Evolutionary conservation across 2,113 vertebrate genomes (phyloP).

Genomic region (Bubo scandiacus): DNA sequence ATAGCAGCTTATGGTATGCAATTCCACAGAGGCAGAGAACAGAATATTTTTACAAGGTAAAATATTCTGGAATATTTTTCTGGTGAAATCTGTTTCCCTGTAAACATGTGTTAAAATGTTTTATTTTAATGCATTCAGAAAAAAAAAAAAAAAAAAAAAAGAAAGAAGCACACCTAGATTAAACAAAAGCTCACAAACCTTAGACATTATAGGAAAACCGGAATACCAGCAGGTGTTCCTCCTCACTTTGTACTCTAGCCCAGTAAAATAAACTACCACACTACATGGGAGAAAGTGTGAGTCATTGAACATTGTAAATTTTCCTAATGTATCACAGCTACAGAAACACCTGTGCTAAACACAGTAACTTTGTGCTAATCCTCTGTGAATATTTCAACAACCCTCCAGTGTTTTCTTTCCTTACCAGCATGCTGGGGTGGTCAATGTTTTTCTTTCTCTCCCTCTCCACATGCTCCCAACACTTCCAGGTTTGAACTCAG

Average conservation of each 20-base stretch:
- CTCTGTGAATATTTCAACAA: constrained; percentile 28
- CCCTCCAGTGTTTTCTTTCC: constrained; percentile 12
- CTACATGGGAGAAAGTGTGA: constrained; percentile 47
- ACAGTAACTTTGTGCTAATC: constrained; percentile 60
- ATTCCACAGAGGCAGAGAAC: not conserved
- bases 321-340: constrained; percentile 48
- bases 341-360: constrained; percentile 58
- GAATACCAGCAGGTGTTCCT: constrained; percentile 44
- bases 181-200: constrained; percentile 21
- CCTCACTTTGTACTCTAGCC: not conserved
- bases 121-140: not conserved
- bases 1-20: not conserved
- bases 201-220: constrained; percentile 16
- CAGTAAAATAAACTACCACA: constrained; percentile 60
- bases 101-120: not conserved
- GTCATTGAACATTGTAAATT: constrained; percentile 47
- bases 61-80: not conserved
- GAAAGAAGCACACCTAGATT: not conserved
- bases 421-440: not conserved
- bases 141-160: not conserved
- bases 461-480: not conserved
- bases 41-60: not conserved
- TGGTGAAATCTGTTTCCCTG: not conserved
- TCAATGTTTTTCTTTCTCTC: not conserved
- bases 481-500: not conserved